Conservation (phyloP, 1,140 invertebrate species). For the Trinorchestia longiramus region DNA sequence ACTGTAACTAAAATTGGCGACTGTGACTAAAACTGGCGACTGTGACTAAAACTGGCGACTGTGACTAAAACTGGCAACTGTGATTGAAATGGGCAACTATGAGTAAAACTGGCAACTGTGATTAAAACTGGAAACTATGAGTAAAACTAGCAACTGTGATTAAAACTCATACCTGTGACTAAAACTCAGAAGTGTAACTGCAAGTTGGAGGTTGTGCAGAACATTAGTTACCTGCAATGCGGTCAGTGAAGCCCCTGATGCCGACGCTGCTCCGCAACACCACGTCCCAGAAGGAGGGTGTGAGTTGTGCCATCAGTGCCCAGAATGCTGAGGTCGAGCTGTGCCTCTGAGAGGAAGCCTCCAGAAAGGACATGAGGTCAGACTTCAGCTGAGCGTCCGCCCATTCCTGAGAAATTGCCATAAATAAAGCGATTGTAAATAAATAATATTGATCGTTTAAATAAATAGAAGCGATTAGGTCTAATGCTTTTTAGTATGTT, state of each 20-base stretch:
- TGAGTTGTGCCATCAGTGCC: conserved; percentile 86
- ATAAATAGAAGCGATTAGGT: too few species aligned
- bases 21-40: too few species aligned
- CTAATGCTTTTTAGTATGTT: too few species aligned
- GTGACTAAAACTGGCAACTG: too few species aligned
- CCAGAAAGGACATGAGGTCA: conserved; percentile 62
- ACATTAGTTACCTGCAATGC: conserved; percentile 31
- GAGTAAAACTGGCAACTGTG: too few species aligned
- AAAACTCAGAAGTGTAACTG: not conserved
- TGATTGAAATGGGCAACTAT: too few species aligned
- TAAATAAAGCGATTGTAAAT: too few species aligned
- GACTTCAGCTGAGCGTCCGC: conserved; percentile 65
- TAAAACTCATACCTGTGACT: not conserved
- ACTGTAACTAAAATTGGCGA: too few species aligned
- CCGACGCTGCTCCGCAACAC: conserved; percentile 76
- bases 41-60: too few species aligned
- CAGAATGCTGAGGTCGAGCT: conserved; percentile 73
- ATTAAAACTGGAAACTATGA: too few species aligned
- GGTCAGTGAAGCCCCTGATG: conserved; percentile 76
- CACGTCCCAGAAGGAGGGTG: conserved; percentile 79
- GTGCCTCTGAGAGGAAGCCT: conserved; percentile 71
- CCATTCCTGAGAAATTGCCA: conserved; percentile 63
- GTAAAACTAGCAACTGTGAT: too few species aligned
- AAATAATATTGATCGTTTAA: too few species aligned
- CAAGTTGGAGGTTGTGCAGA: not conserved